phyloP scores from a whole-genome alignment of 2,888 invertebrate genomes.

The Nomada goodeniana region DNA sequence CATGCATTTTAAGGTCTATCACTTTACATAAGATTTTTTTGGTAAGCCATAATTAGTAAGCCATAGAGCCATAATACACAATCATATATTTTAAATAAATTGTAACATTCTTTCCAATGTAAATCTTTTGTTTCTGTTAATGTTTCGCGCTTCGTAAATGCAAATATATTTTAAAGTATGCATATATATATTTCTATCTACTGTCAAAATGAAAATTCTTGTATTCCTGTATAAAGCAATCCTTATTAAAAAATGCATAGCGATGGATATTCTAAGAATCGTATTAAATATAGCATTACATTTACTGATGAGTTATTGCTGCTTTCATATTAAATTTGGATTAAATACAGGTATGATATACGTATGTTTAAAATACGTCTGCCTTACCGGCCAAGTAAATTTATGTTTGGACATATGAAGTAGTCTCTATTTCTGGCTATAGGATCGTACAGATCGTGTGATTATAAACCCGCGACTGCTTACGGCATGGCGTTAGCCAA shows the following conservation, averaged over 20 bases:
- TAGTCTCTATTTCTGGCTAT: constrained; percentile 55
- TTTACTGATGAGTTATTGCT: background rate
- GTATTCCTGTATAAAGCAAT: background rate
- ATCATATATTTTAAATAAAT: no score
- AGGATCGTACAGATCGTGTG: constrained; percentile 56
- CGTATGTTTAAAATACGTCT: constrained; percentile 7
- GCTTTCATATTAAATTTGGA: background rate
- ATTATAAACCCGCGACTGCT: constrained; percentile 56
- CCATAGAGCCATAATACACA: background rate
- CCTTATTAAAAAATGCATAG: background rate
- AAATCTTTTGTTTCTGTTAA: background rate
- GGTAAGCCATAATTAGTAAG: background rate
- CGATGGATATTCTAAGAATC: background rate
- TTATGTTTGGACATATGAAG: constrained; percentile 17
- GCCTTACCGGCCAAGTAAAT: constrained; percentile 33
- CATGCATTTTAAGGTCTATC: background rate
- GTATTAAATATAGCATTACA: background rate
- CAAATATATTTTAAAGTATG: background rate
- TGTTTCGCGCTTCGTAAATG: no score
- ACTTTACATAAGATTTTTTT: background rate
- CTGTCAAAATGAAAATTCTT: background rate
- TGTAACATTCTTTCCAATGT: background rate
- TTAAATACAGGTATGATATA: background rate
- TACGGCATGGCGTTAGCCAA: constrained; percentile 77
- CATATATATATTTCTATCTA: background rate